Evolutionary conservation across 2,888 invertebrate genomes (phyloP).

Genomic region (Dinocampus coccinellae): DNA sequence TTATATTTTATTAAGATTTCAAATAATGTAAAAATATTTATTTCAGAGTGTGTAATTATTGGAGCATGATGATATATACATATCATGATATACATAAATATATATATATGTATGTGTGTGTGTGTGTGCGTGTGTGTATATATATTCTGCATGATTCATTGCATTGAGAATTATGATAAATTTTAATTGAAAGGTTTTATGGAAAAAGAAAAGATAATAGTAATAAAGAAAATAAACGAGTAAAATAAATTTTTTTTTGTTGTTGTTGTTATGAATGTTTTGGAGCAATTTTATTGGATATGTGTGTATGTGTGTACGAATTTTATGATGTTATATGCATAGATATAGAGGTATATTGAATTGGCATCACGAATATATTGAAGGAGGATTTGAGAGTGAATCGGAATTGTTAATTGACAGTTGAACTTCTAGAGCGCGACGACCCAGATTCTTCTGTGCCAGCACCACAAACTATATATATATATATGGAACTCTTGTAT

Average conservation of each 20-base stretch:
- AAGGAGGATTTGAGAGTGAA: not conserved
- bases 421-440: conserved; percentile 49
- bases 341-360: no score
- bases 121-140: not conserved
- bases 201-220: not conserved
- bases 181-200: not conserved
- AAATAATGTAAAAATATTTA: not conserved
- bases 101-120: no score
- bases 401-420: conserved; percentile 15
- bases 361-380: not conserved
- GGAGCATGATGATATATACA: conserved; percentile 1
- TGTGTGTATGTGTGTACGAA: not conserved
- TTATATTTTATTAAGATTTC: not conserved
- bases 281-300: not conserved
- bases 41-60: not conserved
- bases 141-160: not conserved
- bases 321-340: no score
- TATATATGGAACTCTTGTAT: conserved; percentile 32
- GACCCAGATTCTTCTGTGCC: conserved; percentile 50
- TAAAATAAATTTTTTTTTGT: not conserved
- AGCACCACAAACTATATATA: not conserved
- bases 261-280: not conserved
- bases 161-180: not conserved
- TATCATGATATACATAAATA: no score
- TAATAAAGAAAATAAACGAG: no score